Conservation (phyloP, 2,113 vertebrate species). For the Ibidorhyncha struthersii region DNA sequence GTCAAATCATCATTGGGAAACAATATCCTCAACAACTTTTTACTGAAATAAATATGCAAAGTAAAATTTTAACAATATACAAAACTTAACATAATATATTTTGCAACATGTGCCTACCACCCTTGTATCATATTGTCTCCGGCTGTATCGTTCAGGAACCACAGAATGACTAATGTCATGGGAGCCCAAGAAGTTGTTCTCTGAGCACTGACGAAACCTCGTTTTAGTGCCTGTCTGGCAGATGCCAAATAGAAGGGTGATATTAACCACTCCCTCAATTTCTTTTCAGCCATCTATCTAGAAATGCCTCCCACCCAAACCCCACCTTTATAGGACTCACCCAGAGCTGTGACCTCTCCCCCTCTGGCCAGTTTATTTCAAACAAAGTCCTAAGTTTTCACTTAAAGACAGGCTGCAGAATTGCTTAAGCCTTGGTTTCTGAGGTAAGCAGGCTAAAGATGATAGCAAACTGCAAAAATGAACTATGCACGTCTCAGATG, state of each 20-base stretch:
- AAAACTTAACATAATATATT: background rate
- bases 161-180: background rate
- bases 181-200: background rate
- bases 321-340: background rate
- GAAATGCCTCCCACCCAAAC: background rate
- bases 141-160: background rate
- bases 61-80: background rate
- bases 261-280: background rate
- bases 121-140: background rate
- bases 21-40: background rate
- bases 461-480: background rate
- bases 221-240: background rate
- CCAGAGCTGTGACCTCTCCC: background rate
- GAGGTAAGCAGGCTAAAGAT: background rate
- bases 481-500: background rate
- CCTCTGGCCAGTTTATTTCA: background rate
- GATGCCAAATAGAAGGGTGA: background rate
- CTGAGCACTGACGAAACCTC: background rate
- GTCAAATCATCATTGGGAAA: background rate
- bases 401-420: background rate
- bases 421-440: background rate
- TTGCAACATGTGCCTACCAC: background rate
- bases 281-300: background rate
- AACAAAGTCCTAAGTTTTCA: background rate
- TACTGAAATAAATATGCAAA: background rate